Evolutionary conservation across 2,113 vertebrate genomes (phyloP).

Genomic region (Actinemys pallida): DNA sequence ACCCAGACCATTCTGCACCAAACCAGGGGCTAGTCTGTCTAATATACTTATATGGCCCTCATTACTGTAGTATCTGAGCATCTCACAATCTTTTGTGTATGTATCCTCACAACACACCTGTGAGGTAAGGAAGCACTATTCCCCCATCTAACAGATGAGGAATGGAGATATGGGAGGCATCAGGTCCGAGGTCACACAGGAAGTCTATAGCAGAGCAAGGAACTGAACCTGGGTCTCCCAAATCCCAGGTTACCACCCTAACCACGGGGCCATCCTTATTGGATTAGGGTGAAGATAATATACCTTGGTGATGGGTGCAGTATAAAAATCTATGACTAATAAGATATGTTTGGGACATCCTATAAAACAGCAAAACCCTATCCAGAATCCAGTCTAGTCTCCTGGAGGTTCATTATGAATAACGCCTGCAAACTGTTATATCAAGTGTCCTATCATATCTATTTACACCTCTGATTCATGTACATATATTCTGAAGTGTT

Average conservation of each 20-base stretch:
- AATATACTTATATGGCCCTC: not conserved
- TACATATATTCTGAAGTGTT: not conserved
- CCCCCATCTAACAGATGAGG: not conserved
- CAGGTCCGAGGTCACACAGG: not conserved
- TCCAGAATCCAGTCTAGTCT: not conserved
- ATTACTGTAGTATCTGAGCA: not conserved
- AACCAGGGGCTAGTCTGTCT: not conserved
- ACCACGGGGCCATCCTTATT: not conserved
- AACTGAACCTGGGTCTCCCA: not conserved
- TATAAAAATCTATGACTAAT: not conserved
- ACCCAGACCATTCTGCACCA: not conserved
- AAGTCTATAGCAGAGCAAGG: not conserved
- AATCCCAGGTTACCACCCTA: not conserved
- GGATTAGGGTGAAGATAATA: not conserved
- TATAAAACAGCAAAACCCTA: not conserved
- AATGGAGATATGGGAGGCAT: not conserved
- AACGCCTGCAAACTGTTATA: not conserved
- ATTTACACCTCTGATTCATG: not conserved
- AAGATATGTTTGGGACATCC: not conserved
- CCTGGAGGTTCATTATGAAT: not conserved
- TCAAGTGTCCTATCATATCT: not conserved
- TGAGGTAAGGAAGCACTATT: not conserved
- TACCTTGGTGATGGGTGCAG: not conserved
- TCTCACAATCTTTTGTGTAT: not conserved
- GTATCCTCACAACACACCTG: not conserved